Percentiles rank a stretch among this genome's conserved stretches.
phyloP scores from a whole-genome alignment of 35 echinoderm and acorn worm species.

The Apostichopus japonicus region DNA sequence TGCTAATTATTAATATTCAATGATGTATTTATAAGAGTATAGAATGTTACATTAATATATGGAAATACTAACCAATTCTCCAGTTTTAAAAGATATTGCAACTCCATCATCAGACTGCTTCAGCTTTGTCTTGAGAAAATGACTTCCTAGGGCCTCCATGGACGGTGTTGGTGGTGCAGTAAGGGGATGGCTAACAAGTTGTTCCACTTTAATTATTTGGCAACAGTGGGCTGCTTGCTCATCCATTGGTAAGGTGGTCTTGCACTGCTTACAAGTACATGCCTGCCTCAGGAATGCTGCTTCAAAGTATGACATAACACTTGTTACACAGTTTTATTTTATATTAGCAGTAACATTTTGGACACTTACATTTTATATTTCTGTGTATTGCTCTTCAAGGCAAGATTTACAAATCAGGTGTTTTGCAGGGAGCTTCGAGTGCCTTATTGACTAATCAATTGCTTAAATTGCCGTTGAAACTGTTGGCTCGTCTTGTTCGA shows the following conservation, averaged over 20 bases:
- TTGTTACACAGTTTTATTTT: not conserved
- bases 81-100: slow-evolving; percentile 35
- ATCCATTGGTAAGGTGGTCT: not conserved
- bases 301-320: not conserved
- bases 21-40: no score
- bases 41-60: no score
- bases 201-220: not conserved
- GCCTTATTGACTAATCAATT: not conserved
- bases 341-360: not conserved
- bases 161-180: not conserved
- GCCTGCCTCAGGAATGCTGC: not conserved
- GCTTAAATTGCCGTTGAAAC: not conserved
- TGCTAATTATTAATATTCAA: no score
- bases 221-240: not conserved
- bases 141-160: slow-evolving; percentile 45
- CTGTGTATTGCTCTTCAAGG: not conserved
- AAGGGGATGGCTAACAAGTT: not conserved
- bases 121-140: slow-evolving; percentile 30
- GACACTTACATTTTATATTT: slow-evolving; percentile 20
- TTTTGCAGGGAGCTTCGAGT: not conserved
- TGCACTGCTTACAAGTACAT: not conserved
- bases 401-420: slow-evolving; percentile 14
- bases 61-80: slow-evolving; percentile 4
- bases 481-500: not conserved
- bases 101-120: slow-evolving; percentile 50